Percentiles rank a stretch among this genome's conserved stretches.
These are phyloP conservation scores for Lydus trimaculatus DNA, from an alignment of 2,888 invertebrate genomes.

Conservation along the genomic window DNA sequence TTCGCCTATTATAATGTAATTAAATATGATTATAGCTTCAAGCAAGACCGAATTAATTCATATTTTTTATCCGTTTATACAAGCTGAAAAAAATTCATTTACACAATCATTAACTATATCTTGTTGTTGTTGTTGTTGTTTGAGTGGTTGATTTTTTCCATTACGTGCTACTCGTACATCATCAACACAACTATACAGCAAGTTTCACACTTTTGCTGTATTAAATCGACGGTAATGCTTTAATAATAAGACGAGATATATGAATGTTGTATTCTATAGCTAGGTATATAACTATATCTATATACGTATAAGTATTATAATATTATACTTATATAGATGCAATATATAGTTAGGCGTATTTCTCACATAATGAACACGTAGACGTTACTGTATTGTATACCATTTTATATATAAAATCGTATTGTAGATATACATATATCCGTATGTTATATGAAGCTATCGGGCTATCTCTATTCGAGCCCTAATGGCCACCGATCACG, in stretches of 20 bases:
- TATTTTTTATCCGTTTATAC: neutral
- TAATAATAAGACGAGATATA: conserved; percentile 48
- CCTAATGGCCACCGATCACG: conserved; percentile 58
- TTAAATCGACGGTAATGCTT: conserved; percentile 28
- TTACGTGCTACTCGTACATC: neutral
- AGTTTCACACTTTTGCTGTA: conserved; percentile 1
- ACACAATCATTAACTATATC: neutral
- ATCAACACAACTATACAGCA: neutral
- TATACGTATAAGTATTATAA: neutral
- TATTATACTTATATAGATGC: neutral
- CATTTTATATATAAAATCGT: neutral
- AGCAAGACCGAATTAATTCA: neutral
- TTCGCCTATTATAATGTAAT: conserved; percentile 1
- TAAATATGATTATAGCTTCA: neutral
- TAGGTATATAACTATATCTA: neutral
- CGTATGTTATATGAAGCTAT: conserved; percentile 23
- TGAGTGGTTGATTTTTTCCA: neutral
- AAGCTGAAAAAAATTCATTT: neutral
- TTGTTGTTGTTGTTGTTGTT: neutral
- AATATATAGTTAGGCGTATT: conserved; percentile 42
- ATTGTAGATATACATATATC: neutral
- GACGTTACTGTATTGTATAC: conserved; percentile 17
- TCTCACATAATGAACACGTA: conserved; percentile 58
- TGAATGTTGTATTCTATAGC: conserved; percentile 17
- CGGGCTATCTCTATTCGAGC: conserved; percentile 28